phyloP scores from a whole-genome alignment of 37 sponge, comb jelly and placozoan genomes.

The Halisarca cf. caerulea region DNA sequence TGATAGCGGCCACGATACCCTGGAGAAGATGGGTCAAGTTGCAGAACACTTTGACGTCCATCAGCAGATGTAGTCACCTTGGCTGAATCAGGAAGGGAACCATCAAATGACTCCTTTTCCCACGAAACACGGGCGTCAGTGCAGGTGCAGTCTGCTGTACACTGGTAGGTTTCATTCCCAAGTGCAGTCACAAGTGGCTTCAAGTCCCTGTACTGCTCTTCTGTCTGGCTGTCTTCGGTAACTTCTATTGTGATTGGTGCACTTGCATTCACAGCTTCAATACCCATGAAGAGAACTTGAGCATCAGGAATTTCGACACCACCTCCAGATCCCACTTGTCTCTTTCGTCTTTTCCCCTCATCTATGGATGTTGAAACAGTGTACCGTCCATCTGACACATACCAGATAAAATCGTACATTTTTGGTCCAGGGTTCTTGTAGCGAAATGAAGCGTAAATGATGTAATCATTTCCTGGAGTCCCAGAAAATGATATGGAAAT shows the following conservation, averaged over 20 bases:
- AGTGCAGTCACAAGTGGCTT: background rate
- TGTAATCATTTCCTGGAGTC: background rate
- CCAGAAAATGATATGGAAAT: too few species aligned
- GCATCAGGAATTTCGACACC: background rate
- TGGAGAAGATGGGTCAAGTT: background rate
- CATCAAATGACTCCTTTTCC: background rate
- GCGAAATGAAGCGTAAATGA: constrained; percentile 15
- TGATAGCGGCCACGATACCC: background rate
- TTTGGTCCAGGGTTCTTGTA: constrained; percentile 5
- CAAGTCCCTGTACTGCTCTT: background rate
- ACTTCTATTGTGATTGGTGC: background rate
- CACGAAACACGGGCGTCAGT: background rate
- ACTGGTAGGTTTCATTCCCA: background rate
- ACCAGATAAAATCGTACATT: background rate
- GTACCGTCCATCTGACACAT: background rate
- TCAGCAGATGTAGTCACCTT: background rate
- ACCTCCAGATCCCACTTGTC: background rate
- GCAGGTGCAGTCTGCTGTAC: constrained; percentile 1
- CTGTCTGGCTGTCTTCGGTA: background rate
- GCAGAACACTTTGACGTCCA: background rate
- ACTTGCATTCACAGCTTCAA: background rate
- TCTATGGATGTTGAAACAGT: background rate
- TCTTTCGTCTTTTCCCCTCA: background rate
- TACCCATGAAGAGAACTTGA: background rate
- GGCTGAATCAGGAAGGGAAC: background rate